A percentile compares a stretch with the other conserved stretches of the same genome.
Evolutionary conservation across 1,140 invertebrate genomes (phyloP).

Genomic region (Trachelipus rathkii): DNA sequence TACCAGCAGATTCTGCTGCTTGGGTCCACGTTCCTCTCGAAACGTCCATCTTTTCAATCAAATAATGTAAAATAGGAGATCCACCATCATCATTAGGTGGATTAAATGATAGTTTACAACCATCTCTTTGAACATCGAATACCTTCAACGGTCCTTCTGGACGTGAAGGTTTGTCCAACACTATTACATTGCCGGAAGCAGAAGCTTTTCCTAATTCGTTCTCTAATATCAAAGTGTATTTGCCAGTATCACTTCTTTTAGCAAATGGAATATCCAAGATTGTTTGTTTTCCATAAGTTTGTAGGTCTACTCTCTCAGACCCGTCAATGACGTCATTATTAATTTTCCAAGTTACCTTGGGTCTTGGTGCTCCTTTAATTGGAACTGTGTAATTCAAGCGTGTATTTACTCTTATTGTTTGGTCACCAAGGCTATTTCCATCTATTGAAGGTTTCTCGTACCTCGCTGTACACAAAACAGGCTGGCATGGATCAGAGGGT

Average conservation of each 20-base stretch:
- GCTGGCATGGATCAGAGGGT: slow-evolving; percentile 83
- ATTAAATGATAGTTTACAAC: slow-evolving; percentile 77
- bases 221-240: slow-evolving; percentile 75
- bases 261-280: slow-evolving; percentile 82
- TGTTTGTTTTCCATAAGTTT: slow-evolving; percentile 68
- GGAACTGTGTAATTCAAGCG: slow-evolving; percentile 83
- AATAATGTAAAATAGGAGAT: slow-evolving; percentile 89
- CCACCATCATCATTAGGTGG: slow-evolving; percentile 83
- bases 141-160: slow-evolving; percentile 83
- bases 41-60: slow-evolving; percentile 96
- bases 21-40: slow-evolving; percentile 92
- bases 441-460: slow-evolving; percentile 69
- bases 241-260: slow-evolving; percentile 72
- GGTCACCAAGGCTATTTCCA: slow-evolving; percentile 72
- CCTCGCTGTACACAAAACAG: slow-evolving; percentile 68
- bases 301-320: slow-evolving; percentile 64
- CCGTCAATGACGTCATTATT: slow-evolving; percentile 69
- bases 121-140: slow-evolving; percentile 80
- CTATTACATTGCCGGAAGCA: slow-evolving; percentile 78
- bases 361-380: slow-evolving; percentile 60
- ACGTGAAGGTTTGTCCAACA: slow-evolving; percentile 77
- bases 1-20: slow-evolving; percentile 74
- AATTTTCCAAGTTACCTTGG: slow-evolving; percentile 72
- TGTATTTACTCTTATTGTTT: slow-evolving; percentile 83
- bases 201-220: slow-evolving; percentile 78